Base-by-base conservation (phyloP, 1,140 invertebrate species). In the Saxidomus purpurata region DNA sequence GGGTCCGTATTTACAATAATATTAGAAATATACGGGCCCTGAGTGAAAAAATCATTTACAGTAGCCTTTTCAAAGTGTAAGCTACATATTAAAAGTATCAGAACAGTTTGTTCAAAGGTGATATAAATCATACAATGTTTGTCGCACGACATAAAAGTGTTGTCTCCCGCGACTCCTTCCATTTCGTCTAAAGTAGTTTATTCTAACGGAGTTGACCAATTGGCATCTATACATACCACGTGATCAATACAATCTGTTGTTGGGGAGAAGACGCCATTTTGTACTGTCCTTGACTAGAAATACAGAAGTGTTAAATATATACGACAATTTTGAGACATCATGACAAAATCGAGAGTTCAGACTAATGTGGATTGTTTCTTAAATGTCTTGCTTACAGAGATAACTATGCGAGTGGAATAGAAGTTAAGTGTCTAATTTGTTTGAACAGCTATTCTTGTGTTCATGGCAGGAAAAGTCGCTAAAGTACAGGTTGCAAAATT, bases 161-260 rank as follows among this genome's bases (percentile, higher is more conserved):
- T 52, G 36, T 55, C 47, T 79, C 76, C 76, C n/a, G 17, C 0
- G 2, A 17, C 17, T 17, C 22, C 22, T 1, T 34, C 17, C 9
- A 34, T 81, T 89, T 89, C 87, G 87, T 71, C 34, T 52, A 55
- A 55, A 28, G 31, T 15, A 55, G 36, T 79, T 79, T 52, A 19
- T 79, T 13, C 25, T 79, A 59, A 79, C 47, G 25, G 76, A 52
- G 25, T 52, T 31, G 4, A 83, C 87, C 87, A 31, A 89, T 89
- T 77, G 92, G 91, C 63, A 86, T 79, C 36, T 87, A 47, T 34
- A 47, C 13, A 76, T 61, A 89, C 94, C 94, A 95, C 94, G 94
- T 95, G 94, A 95, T 94, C 92, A 93, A 92, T 94, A 94, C 94
- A 95, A 93, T 94, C 93, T 94, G 94, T 95, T 95, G 94, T 95